Evolutionary conservation across 2,113 vertebrate genomes (phyloP), one percentile per base, ranked within the genome.

Genomic region (Pteruthius melanotis): DNA sequence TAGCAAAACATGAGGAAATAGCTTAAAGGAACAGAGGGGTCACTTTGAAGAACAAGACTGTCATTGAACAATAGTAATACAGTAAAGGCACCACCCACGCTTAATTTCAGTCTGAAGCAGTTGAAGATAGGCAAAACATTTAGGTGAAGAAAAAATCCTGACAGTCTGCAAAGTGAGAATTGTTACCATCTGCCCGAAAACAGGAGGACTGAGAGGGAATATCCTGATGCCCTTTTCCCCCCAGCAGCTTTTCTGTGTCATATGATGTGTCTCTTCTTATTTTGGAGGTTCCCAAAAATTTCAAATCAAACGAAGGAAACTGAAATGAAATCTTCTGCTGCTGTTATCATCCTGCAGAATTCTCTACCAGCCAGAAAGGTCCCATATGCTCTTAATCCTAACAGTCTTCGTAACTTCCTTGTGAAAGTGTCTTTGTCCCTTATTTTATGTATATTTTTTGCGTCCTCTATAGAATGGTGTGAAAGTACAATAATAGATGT

Each of bases 41-140:
- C 97, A 98, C 97, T 97, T 96, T 89, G 93, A 93, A 95, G 95
- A 98, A 98, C 98, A 92, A 97, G 98, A 98, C 97, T 70, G 87
- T 98, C 97, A 96, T 97, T 92, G 91, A 98, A 98, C 97, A 96
- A 97, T 97, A 97, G 94, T 96, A 96, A 98, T 97, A 98, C 98
- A 96, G 91, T 96, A 98, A 98, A 98, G 98, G 98, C 98, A 98
- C 98, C 98, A 98, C 98, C 98, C 98, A 98, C 98, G 87, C 97
- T 96, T 97, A 97, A 96, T 94, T 97, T 98, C 97, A 97, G 97
- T 98, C 97, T 96, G 95, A 98, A 98, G 97, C 97, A 98, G 95
- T 97, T 97, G 90, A 97, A 97, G 90, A 97, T 96, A 82, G 96
- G 97, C 97, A 96, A 97, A 95, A 95, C 96, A 93, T 97, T 96